These are phyloP conservation scores for Isurus oxyrinchus DNA, from an alignment of 2,113 vertebrate genomes.

Conservation along the genomic window DNA sequence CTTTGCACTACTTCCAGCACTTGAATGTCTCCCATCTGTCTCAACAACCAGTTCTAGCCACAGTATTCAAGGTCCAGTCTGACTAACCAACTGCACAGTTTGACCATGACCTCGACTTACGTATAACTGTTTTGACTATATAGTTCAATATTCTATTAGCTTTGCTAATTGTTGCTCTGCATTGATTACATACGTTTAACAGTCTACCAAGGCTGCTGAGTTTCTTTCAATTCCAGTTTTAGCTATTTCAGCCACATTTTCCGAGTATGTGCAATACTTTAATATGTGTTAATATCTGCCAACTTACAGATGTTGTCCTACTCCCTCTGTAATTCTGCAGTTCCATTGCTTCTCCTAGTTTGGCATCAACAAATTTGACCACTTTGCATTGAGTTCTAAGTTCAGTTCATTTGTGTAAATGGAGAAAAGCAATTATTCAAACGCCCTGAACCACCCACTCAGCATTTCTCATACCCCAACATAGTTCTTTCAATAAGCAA, in stretches of 20 bases:
- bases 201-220: neutral
- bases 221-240: neutral
- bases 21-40: neutral
- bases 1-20: neutral
- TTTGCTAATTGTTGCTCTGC: neutral
- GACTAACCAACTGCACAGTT: neutral
- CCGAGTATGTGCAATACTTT: neutral
- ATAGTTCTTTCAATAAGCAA: neutral
- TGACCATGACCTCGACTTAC: neutral
- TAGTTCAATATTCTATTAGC: neutral
- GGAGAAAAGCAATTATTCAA: neutral
- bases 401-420: neutral
- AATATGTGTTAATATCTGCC: neutral
- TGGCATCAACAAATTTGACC: neutral
- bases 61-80: neutral
- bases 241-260: neutral
- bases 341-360: neutral
- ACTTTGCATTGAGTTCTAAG: neutral
- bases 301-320: neutral
- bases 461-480: neutral
- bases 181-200: neutral
- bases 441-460: neutral
- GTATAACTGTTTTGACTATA: neutral
- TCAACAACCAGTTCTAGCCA: neutral
- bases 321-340: neutral